phyloP scores from a whole-genome alignment of 2,888 invertebrate species.

The Oligia latruncula region DNA sequence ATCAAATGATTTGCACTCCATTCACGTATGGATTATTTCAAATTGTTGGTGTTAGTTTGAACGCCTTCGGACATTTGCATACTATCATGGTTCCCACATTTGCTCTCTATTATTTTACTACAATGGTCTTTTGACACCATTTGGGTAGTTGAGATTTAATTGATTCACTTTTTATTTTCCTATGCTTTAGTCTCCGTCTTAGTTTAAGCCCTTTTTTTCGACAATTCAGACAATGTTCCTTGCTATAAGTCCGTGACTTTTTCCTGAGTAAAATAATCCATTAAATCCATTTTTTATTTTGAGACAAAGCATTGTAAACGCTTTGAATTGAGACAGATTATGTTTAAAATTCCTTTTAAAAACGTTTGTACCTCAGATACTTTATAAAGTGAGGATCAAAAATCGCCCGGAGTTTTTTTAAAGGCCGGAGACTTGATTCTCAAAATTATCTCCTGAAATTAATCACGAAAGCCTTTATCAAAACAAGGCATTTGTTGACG shows the following conservation, averaged over 20 bases:
- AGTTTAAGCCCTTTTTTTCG: not conserved
- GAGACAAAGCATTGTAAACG: not conserved
- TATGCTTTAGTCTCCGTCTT: not conserved
- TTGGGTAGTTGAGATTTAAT: not conserved
- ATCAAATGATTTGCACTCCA: not conserved
- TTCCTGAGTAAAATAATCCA: slow-evolving; percentile 27
- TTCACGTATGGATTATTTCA: not conserved
- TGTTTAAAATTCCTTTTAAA: not conserved
- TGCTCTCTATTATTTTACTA: not conserved
- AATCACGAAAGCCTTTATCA: slow-evolving; percentile 32
- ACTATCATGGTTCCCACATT: not conserved
- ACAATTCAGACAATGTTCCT: slow-evolving; percentile 7
- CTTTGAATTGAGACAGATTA: not conserved
- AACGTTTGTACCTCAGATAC: not conserved
- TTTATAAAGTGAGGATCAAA: not conserved
- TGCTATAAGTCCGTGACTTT: not conserved
- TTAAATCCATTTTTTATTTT: slow-evolving; percentile 2
- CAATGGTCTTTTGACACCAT: not conserved
- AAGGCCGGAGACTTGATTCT: not conserved
- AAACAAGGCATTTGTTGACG: slow-evolving; percentile 56
- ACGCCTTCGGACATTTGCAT: slow-evolving; percentile 3
- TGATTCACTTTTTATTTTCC: not conserved
- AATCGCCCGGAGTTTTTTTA: not conserved
- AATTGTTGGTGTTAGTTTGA: not conserved
- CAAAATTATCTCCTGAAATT: slow-evolving; percentile 26